Evolutionary conservation across 2,888 invertebrate species (phyloP).

Genomic region (Tenthredo distinguenda): DNA sequence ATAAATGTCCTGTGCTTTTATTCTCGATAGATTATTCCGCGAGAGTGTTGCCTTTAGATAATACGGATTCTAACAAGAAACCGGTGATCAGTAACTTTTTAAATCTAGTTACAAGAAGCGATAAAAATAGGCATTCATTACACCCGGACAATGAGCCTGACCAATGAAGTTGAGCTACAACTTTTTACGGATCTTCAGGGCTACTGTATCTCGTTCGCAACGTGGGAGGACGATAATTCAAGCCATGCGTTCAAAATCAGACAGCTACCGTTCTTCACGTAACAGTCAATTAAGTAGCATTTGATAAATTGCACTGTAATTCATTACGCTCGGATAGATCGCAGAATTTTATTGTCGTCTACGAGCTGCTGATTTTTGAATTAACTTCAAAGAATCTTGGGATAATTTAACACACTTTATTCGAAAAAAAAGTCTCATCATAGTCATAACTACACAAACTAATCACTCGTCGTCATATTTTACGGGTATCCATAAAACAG

Average conservation of each 20-base stretch:
- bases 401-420: no score
- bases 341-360: background rate
- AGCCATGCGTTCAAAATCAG: background rate
- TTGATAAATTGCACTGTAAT: background rate
- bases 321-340: background rate
- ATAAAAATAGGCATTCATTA: background rate
- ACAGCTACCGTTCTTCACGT: background rate
- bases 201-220: background rate
- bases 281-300: background rate
- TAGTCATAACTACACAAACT: background rate
- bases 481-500: no score
- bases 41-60: background rate
- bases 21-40: background rate
- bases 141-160: background rate
- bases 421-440: no score
- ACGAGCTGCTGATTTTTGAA: background rate
- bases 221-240: slow-evolving; percentile 22
- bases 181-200: background rate
- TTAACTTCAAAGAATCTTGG: background rate
- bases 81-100: background rate
- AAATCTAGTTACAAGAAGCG: background rate
- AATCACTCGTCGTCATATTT: background rate
- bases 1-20: background rate
- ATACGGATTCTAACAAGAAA: no score
- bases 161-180: background rate